A percentile compares a stretch with the other conserved stretches of the same genome.
phyloP scores from a whole-genome alignment of 2,888 invertebrate genomes.

The Drosophila paranaensis region DNA sequence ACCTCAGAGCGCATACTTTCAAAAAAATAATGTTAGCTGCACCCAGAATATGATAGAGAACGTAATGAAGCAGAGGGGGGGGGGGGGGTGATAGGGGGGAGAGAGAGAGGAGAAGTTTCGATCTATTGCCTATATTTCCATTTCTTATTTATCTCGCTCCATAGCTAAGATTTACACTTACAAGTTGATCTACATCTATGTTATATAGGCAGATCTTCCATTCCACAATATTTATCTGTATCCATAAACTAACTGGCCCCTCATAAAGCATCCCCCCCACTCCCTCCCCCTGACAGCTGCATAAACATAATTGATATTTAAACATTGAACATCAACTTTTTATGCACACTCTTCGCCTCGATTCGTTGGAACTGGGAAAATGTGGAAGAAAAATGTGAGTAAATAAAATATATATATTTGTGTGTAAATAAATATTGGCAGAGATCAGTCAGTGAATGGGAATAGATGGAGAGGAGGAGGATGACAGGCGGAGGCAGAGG shows the following conservation, averaged over 20 bases:
- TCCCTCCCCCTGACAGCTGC: conserved; percentile 41
- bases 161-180: not conserved
- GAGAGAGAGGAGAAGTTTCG: not conserved
- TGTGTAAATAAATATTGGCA: conserved; percentile 46
- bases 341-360: conserved; percentile 34
- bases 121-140: not conserved
- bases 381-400: conserved; percentile 24
- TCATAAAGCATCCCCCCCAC: not conserved
- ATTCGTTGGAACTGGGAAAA: conserved; percentile 30
- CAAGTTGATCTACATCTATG: not conserved
- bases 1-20: conserved; percentile 25
- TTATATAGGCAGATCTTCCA: too few relatives aligned
- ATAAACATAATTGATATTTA: conserved; percentile 46
- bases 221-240: not conserved
- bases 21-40: conserved; percentile 14
- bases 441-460: conserved; percentile 24
- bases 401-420: conserved; percentile 45
- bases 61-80: not conserved
- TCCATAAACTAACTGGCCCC: conserved; percentile 12
- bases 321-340: conserved; percentile 38
- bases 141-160: not conserved
- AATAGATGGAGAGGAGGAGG: not conserved
- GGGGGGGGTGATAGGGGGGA: not conserved
- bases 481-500: conserved; percentile 9
- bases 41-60: conserved; percentile 1